These are phyloP conservation scores for Ametastegia equiseti DNA, from an alignment of 2,888 invertebrate genomes.

Conservation along the genomic window DNA sequence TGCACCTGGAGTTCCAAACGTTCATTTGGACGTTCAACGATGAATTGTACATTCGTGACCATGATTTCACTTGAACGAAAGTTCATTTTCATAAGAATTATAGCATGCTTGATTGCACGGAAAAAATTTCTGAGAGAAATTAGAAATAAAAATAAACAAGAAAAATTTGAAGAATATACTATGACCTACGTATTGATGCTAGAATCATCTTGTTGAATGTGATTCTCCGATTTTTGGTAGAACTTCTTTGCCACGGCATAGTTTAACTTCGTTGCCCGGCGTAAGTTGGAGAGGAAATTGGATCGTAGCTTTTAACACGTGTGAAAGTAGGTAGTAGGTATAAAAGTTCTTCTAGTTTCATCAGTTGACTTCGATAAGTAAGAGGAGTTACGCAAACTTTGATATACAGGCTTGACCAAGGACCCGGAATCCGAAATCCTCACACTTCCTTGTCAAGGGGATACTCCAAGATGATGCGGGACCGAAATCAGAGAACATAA, in stretches of 20 bases:
- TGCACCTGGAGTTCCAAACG: no score
- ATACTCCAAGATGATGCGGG: not conserved
- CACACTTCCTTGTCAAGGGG: not conserved
- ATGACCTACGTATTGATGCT: not conserved
- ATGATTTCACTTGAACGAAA: no score
- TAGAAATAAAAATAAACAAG: no score
- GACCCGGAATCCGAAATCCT: not conserved
- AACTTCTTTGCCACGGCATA: not conserved
- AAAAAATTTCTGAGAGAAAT: no score
- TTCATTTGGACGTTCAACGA: no score
- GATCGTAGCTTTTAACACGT: constrained; percentile 16
- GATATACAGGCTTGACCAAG: not conserved
- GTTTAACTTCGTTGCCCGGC: not conserved
- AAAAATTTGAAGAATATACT: not conserved
- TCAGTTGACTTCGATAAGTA: not conserved
- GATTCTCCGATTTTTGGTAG: not conserved
- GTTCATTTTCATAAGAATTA: no score
- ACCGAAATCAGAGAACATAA: not conserved
- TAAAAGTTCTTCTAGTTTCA: not conserved
- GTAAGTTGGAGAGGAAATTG: constrained; percentile 1
- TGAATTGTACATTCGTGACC: no score
- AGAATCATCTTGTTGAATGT: not conserved
- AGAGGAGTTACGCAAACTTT: not conserved
- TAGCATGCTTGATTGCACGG: no score
- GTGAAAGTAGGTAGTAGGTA: no score